Base-by-base conservation (phyloP, 2,113 vertebrate species). In the Patagioenas fasciata region DNA sequence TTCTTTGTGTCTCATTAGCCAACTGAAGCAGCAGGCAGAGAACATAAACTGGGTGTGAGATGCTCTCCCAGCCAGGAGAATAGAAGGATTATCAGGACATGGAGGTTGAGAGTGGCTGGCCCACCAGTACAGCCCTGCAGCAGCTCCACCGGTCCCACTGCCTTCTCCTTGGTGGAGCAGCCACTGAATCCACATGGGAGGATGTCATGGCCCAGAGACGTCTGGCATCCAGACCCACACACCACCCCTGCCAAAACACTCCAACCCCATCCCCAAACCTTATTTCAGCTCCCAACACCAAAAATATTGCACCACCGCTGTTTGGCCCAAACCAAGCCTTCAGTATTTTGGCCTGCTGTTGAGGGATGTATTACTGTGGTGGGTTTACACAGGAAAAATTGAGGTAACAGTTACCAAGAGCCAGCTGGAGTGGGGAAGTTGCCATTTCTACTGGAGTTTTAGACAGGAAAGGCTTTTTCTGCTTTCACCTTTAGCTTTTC, bases 171-270 rank as follows among this genome's bases (percentile, higher is more conserved):
- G 24, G 16, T 15, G 10, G 56, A 58, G 23, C 15, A 75, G 19
- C 15, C 44, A 23, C 38, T 19, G 24, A 31, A 28, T 25, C 29
- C 7, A 40, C 1, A 0, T 5, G 7, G 50, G n/a, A 91, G 34
- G 40, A 44, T 4, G 3, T 26, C 0, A 0, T 32, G 42, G 19
- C 20, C 28, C 44, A 20, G 25, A 67, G 73, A 56, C 32, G 19
- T 28, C 50, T 75, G 65, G 13, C 42, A 24, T 19, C 10, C 12
- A 42, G 15, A 91, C 47, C 16, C 17, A 13, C 6, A 25, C 28
- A 15, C 29, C 29, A 58, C 7, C 17, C 12, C 62, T 61, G 51
- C 26, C 5, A 9, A 80, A 73, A 15, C 51, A 21, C 26, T 57
- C 31, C 6, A 8, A 15, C 6, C 21, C 18, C 25, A 36, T 91